Percentiles rank a stretch among this genome's conserved stretches.
Evolutionary conservation across 2,797 vertebrate genomes (phyloP).

Genomic region (Sebastes goodei): DNA sequence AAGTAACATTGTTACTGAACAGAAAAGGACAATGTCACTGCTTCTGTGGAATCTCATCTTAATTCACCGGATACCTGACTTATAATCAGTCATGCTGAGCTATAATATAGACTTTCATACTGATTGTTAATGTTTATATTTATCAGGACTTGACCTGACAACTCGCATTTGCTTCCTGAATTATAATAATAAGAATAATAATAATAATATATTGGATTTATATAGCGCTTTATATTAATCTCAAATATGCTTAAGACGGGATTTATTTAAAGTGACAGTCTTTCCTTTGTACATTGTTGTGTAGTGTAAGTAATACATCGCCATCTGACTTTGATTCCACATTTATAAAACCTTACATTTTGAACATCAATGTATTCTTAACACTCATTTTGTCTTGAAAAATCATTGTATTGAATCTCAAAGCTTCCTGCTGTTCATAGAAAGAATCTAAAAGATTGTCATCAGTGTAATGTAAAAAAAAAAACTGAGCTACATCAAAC

Average conservation of each 20-base stretch:
- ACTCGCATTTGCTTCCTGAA: neutral
- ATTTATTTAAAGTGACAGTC: conserved; percentile 20
- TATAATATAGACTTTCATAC: neutral
- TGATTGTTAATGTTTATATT: neutral
- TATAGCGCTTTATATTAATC: no score
- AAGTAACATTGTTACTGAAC: neutral
- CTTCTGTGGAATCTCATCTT: neutral
- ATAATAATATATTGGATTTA: no score
- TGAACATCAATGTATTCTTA: neutral
- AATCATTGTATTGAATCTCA: neutral
- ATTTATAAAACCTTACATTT: no score
- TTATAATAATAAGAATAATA: neutral
- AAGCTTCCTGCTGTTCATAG: neutral
- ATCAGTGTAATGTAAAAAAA: neutral
- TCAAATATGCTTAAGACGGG: neutral
- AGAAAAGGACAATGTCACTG: neutral
- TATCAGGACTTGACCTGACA: neutral
- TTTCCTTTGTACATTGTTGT: neutral
- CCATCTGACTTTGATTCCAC: neutral
- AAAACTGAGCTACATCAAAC: neutral
- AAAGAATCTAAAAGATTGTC: neutral
- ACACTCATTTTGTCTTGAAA: neutral
- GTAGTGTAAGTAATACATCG: neutral
- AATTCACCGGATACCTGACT: neutral
- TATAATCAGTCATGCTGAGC: neutral